These are phyloP conservation scores for Tipula lateralis DNA, from an alignment of 2,888 invertebrate genomes.

Conservation along the genomic window DNA sequence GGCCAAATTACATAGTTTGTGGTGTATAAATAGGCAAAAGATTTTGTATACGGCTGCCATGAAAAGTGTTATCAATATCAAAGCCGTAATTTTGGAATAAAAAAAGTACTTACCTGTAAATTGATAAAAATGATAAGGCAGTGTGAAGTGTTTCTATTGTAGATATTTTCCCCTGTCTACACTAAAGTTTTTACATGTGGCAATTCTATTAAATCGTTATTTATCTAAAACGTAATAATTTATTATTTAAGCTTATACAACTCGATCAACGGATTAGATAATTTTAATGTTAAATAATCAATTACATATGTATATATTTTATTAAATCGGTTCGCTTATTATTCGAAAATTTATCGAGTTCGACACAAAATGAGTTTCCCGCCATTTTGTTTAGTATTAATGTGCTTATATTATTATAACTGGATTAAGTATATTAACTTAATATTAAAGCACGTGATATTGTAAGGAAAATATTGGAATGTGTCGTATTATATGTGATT, in stretches of 20 bases:
- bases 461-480: background rate
- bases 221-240: background rate
- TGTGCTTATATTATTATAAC: background rate
- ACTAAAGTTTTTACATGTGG: too few relatives aligned
- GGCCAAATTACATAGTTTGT: background rate
- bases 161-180: background rate
- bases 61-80: background rate
- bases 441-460: background rate
- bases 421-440: background rate
- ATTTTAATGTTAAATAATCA: background rate
- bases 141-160: background rate
- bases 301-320: too few relatives aligned
- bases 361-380: too few relatives aligned
- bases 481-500: background rate
- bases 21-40: background rate
- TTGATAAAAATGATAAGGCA: slow-evolving; percentile 11
- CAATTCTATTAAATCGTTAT: background rate
- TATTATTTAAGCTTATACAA: background rate
- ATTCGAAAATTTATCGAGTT: too few relatives aligned
- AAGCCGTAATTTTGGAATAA: background rate
- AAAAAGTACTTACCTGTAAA: background rate
- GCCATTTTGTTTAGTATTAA: background rate
- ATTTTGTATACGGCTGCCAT: background rate
- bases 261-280: background rate
- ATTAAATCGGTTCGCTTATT: too few relatives aligned